Base-by-base conservation (phyloP, 1,140 invertebrate genomes). In the Physella acuta region DNA sequence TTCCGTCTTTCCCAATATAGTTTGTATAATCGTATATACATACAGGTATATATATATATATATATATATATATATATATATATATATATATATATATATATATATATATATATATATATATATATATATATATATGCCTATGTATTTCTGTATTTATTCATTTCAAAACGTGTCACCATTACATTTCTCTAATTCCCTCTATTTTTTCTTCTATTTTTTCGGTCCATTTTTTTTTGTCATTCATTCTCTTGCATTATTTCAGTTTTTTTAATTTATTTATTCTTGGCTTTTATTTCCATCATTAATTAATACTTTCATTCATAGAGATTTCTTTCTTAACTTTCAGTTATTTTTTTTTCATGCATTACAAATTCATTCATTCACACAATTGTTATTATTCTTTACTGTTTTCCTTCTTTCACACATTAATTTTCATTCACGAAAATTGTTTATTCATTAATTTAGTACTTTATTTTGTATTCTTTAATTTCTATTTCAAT, bases 41-140 rank as follows among this genome's bases (percentile, higher is more conserved):
- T n/a, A n/a, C n/a, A n/a, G n/a, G n/a, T n/a, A n/a, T n/a, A n/a
- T n/a, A n/a, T n/a, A n/a, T n/a, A n/a, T n/a, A n/a, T n/a, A n/a
- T n/a, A n/a, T n/a, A n/a, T n/a, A n/a, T n/a, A n/a, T n/a, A n/a
- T n/a, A n/a, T n/a, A n/a, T n/a, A n/a, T n/a, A n/a, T n/a, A n/a
- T n/a, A n/a, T n/a, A n/a, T n/a, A n/a, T n/a, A n/a, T n/a, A n/a
- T 53, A 53, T 53, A 26, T 53, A 53, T 53, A 26, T 53, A 53
- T 53, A 26, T 53, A 53, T 53, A 26, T 53, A 53, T 53, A 26
- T 53, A 53, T 53, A 20, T 5, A 5, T 5, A 3, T 53, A 53
- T 53, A 53, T 5, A 26, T 53, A 53, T 53, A 26, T 53, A 53
- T n/a, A n/a, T n/a, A n/a, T n/a, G n/a, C n/a, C n/a, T n/a, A n/a